Evolutionary conservation across 2,797 vertebrate species (phyloP).

Genomic region (Cyprinodon diabolis): DNA sequence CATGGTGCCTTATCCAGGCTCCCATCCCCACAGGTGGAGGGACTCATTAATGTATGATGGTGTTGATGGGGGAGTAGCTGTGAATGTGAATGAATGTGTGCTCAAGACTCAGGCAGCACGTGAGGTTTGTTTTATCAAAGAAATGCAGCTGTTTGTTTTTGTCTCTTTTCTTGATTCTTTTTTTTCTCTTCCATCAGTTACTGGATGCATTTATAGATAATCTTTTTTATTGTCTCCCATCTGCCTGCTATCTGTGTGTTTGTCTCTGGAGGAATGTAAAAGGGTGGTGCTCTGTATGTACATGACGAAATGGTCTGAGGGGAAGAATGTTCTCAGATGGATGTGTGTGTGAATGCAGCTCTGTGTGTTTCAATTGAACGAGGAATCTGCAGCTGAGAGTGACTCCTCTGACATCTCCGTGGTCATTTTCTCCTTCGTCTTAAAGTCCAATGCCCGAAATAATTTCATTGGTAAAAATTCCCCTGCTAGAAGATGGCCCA

Average conservation of each 20-base stretch:
- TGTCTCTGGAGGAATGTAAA: slow-evolving; percentile 58
- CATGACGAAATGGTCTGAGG: slow-evolving; percentile 38
- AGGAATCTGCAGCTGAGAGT: slow-evolving; percentile 62
- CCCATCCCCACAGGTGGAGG: slow-evolving; percentile 66
- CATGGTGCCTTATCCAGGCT: slow-evolving; percentile 52
- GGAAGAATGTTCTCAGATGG: slow-evolving; percentile 50
- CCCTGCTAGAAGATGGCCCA: slow-evolving; percentile 49
- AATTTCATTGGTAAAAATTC: slow-evolving; percentile 77
- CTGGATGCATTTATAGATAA: slow-evolving; percentile 16
- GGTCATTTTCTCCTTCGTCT: slow-evolving; percentile 52
- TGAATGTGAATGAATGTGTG: slow-evolving; percentile 14
- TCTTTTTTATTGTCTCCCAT: slow-evolving; percentile 1
- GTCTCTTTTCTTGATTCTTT: background rate
- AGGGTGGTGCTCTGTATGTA: slow-evolving; percentile 43
- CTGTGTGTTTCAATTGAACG: slow-evolving; percentile 56
- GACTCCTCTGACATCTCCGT: slow-evolving; percentile 57
- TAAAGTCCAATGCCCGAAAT: slow-evolving; percentile 73
- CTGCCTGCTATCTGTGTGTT: slow-evolving; percentile 53
- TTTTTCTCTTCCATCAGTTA: slow-evolving; percentile 9
- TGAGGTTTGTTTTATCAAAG: slow-evolving; percentile 35
- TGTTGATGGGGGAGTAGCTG: slow-evolving; percentile 5
- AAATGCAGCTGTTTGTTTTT: slow-evolving; percentile 40
- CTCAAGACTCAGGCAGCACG: slow-evolving; percentile 13
- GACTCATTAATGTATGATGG: slow-evolving; percentile 43
- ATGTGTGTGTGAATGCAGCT: slow-evolving; percentile 27